These are phyloP conservation scores for Ahaetulla prasina DNA, from an alignment of 2,113 vertebrate species.

Conservation along the genomic window DNA sequence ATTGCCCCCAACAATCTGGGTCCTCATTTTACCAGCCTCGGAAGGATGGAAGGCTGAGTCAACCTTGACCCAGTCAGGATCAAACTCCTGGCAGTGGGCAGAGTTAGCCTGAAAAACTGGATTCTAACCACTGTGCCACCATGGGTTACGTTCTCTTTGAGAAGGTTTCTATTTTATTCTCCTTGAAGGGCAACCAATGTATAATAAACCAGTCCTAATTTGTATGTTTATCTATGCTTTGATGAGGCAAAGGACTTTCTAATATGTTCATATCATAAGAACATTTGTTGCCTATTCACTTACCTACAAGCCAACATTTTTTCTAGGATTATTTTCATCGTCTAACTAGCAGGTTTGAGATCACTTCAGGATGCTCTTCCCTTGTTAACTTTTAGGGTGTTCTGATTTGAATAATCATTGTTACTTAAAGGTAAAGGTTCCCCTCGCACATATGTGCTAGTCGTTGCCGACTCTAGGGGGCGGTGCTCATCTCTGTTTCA, in stretches of 20 bases:
- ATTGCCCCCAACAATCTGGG: too few species aligned
- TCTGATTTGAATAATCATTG: conserved; percentile 25
- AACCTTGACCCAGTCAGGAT: too few species aligned
- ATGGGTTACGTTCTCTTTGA: not conserved
- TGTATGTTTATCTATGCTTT: not conserved
- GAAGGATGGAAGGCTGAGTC: too few species aligned
- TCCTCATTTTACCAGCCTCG: too few species aligned
- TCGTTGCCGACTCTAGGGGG: too few species aligned
- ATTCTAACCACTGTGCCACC: too few species aligned
- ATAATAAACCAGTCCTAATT: not conserved
- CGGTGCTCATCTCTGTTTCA: too few species aligned
- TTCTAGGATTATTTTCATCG: not conserved
- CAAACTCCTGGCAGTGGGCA: too few species aligned
- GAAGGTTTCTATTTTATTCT: not conserved
- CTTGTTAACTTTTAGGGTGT: conserved; percentile 21
- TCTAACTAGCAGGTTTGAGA: not conserved
- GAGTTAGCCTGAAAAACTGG: too few species aligned
- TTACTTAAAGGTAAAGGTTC: conserved; percentile 3
- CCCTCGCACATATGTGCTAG: too few species aligned
- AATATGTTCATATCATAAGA: not conserved
- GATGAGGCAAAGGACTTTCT: not conserved
- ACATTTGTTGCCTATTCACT: not conserved
- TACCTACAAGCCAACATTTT: not conserved
- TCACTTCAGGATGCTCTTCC: not conserved
- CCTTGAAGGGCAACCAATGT: not conserved